These are phyloP conservation scores for Papilio polyxenes DNA, from an alignment of 1,140 invertebrate genomes.

Conservation along the genomic window DNA sequence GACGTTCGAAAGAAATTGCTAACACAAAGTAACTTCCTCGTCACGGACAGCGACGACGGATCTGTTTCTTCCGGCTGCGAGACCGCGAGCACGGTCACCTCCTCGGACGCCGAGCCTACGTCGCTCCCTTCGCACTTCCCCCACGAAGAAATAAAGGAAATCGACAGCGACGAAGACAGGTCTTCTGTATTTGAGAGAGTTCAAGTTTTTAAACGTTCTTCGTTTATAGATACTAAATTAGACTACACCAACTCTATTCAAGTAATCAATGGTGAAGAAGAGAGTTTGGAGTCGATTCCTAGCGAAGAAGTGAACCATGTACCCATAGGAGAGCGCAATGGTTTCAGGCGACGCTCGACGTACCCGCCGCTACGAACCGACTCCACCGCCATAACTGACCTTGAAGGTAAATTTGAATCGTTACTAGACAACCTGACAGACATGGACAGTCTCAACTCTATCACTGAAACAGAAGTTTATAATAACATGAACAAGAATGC, in stretches of 20 bases:
- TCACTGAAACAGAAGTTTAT: constrained; percentile 69
- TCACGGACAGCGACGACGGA: constrained; percentile 86
- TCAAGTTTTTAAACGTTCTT: constrained; percentile 57
- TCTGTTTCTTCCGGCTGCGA: constrained; percentile 89
- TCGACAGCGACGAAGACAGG: constrained; percentile 60
- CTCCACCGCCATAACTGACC: constrained; percentile 52
- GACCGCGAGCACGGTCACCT: constrained; percentile 87
- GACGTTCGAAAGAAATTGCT: constrained; percentile 56
- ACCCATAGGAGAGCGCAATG: constrained; percentile 75
- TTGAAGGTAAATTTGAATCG: constrained; percentile 69
- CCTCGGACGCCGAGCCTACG: constrained; percentile 77
- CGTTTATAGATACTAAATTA: constrained; percentile 52
- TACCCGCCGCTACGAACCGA: constrained; percentile 69
- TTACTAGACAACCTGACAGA: constrained; percentile 72
- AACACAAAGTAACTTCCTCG: constrained; percentile 78
- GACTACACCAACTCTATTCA: constrained; percentile 57
- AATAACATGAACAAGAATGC: constrained; percentile 60
- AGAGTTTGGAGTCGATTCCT: constrained; percentile 39
- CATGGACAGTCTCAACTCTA: constrained; percentile 66
- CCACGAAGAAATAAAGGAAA: constrained; percentile 64
- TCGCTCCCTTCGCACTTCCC: constrained; percentile 74
- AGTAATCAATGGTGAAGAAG: constrained; percentile 40
- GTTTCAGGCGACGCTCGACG: constrained; percentile 71
- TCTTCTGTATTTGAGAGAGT: constrained; percentile 57
- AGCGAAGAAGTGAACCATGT: constrained; percentile 75